These are phyloP conservation scores for Pentamera pediparva DNA, from an alignment of 53 echinoderm and acorn worm genomes.

Conservation along the genomic window DNA sequence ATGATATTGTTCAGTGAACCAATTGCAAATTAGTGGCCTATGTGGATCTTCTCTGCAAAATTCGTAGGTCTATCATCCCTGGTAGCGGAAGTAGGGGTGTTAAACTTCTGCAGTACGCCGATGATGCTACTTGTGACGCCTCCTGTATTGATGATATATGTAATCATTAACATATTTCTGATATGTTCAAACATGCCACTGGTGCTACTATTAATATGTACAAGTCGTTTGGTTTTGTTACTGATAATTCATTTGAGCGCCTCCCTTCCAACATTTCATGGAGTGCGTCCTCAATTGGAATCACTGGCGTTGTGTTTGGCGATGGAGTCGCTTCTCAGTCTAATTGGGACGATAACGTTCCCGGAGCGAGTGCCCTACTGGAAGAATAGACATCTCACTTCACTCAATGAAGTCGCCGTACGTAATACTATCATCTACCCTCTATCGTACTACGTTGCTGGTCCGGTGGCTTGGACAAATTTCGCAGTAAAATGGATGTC, in stretches of 20 bases:
- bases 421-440: not conserved
- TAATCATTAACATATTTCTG: not conserved
- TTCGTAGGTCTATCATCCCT: slow-evolving; percentile 21
- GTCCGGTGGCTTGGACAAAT: not conserved
- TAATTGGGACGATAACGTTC: not conserved
- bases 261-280: not conserved
- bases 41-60: not conserved
- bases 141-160: slow-evolving; percentile 1
- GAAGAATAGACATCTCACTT: not conserved
- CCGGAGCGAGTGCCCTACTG: not conserved
- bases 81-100: slow-evolving; percentile 27
- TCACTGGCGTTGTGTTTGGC: not conserved
- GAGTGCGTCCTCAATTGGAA: not conserved
- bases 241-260: not conserved
- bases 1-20: slow-evolving; percentile 48
- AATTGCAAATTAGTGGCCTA: slow-evolving; percentile 24
- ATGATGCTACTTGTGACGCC: slow-evolving; percentile 46
- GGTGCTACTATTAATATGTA: slow-evolving; percentile 22
- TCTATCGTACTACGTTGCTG: not conserved
- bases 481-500: not conserved
- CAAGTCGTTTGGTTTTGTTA: not conserved
- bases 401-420: not conserved
- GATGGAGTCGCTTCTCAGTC: not conserved
- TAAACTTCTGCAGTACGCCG: slow-evolving; percentile 45
- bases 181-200: slow-evolving; percentile 17